Evolutionary conservation across 92 coral and sea anemone genomes (phyloP).

Genomic region (Phenganax marumi): DNA sequence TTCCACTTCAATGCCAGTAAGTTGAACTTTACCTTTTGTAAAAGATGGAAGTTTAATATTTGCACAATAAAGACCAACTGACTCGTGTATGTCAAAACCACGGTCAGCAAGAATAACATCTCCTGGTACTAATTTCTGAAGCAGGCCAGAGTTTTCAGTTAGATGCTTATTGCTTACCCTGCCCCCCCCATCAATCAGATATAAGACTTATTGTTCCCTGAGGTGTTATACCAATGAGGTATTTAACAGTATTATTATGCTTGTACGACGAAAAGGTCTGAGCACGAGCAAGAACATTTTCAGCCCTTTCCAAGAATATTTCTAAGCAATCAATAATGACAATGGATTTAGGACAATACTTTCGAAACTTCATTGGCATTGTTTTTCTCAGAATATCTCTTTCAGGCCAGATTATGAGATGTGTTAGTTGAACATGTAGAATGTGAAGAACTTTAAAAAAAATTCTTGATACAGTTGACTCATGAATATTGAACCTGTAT

Average conservation of each 20-base stretch:
- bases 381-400: slow-evolving; percentile 47
- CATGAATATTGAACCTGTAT: slow-evolving; percentile 21
- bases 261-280: neutral
- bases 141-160: too few relatives aligned
- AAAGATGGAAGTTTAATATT: too few relatives aligned
- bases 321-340: neutral
- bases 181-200: too few relatives aligned
- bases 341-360: slow-evolving; percentile 15
- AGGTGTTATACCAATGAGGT: too few relatives aligned
- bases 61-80: too few relatives aligned
- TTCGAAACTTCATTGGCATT: slow-evolving; percentile 54
- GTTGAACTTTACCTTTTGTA: too few relatives aligned
- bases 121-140: too few relatives aligned
- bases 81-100: too few relatives aligned
- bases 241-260: neutral
- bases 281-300: neutral
- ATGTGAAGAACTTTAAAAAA: neutral
- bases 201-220: too few relatives aligned
- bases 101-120: too few relatives aligned
- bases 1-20: too few relatives aligned
- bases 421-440: neutral
- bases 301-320: slow-evolving; percentile 2
- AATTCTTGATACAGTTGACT: neutral
- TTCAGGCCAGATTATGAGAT: slow-evolving; percentile 39
- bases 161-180: too few relatives aligned